Conservation (phyloP, 2,888 invertebrate species). For the Coronaproctus castanopsis region DNA sequence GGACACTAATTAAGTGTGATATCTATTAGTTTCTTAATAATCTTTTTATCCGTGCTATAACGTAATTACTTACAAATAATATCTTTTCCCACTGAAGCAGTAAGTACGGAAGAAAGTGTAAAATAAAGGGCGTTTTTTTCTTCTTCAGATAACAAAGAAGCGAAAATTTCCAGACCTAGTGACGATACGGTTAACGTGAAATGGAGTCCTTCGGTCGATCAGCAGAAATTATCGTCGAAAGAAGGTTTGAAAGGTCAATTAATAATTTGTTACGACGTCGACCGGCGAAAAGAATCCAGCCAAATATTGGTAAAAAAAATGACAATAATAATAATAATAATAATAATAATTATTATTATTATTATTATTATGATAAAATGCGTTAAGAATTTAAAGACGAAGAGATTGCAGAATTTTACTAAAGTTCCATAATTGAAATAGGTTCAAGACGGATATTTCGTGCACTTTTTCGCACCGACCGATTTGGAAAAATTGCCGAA, state of each 20-base stretch:
- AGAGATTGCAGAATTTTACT: no score
- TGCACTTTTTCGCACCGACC: slow-evolving; percentile 48
- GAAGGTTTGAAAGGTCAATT: slow-evolving; percentile 40
- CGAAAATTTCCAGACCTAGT: slow-evolving; percentile 25
- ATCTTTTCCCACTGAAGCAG: no score
- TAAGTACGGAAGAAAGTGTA: no score
- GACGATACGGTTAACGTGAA: slow-evolving; percentile 32
- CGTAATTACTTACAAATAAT: no score
- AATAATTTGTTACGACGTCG: slow-evolving; percentile 46
- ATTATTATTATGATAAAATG: no score
- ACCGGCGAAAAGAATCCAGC: slow-evolving; percentile 32
- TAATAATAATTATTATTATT: no score
- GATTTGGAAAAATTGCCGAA: slow-evolving; percentile 37
- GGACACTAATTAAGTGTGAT: no score
- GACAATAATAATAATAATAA: neutral
- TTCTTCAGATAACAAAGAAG: slow-evolving; percentile 29
- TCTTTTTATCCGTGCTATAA: no score
- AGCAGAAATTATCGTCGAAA: slow-evolving; percentile 28
- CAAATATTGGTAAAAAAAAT: slow-evolving; percentile 31
- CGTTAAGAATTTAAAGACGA: no score
- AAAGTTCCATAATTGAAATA: no score
- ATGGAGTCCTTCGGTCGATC: slow-evolving; percentile 36
- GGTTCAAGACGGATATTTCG: slow-evolving; percentile 48
- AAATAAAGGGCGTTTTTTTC: no score
- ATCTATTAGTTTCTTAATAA: no score